Base-by-base conservation (phyloP, 2,797 vertebrate species). In the Spatula versicolor region DNA sequence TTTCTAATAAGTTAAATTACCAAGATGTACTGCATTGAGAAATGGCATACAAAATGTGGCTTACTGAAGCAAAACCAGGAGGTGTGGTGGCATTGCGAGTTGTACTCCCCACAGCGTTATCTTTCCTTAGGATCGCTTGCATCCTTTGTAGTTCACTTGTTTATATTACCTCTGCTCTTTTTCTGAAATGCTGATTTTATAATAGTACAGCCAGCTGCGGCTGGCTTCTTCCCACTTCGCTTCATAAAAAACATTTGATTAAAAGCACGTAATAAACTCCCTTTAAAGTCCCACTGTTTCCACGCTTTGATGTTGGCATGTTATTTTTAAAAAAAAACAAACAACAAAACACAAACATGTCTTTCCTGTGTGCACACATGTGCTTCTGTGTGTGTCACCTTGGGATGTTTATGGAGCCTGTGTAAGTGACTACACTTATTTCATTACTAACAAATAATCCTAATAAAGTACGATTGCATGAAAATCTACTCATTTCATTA, bases 21-120 rank as follows among this genome's bases (percentile, higher is more conserved):
- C 59, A 64, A 91, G 11, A 50, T 41, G 11, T 43, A 28, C 1
- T 11, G 50, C 41, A 35, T 9, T 59, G 69, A 85, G 92, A 83
- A 85, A 63, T 17, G 48, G 30, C 31, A 55, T 86, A 71, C 41
- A 77, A 72, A 91, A 59, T n/a, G 18, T 6, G n/a, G 13, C 43
- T 96, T 91, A 63, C 43, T 83, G 67, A 92, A 86, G 63, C 73
- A 94, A 64, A 95, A 88, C 59, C 50, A n/a, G 13, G 22, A 91
- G 37, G n/a, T 81, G 79, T 91, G 75, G 31, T 91, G 59, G 43
- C 43, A 45, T 28, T 55, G 93, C 11, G 35, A 55, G 37, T 26
- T 75, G 37, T 83, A 43, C 26, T 72, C 23, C 9, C 17, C 20
- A 10, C 37, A 76, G 35, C 22, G 67, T 89, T 66, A 62, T 78